These are phyloP conservation scores for Macropis europaea DNA, from an alignment of 2,888 invertebrate genomes.

Conservation along the genomic window DNA sequence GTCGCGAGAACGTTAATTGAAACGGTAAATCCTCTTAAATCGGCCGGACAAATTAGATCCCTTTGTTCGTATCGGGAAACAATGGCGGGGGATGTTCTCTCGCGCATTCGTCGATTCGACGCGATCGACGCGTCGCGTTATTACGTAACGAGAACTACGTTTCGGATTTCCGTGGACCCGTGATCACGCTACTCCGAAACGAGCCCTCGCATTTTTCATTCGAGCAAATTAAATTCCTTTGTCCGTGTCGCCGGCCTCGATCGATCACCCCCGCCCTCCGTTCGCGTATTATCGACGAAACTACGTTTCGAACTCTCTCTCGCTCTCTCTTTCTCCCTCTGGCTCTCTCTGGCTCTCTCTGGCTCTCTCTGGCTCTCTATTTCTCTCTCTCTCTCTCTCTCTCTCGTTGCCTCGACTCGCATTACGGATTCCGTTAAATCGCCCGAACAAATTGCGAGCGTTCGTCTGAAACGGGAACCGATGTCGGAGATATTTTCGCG, in stretches of 20 bases:
- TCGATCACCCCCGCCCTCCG: conserved; percentile 23
- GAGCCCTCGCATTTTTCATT: conserved; percentile 40
- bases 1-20: too few relatives aligned
- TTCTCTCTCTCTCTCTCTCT: not conserved
- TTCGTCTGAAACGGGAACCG: conserved; percentile 5
- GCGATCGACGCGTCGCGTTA: conserved; percentile 20
- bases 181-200: conserved; percentile 3
- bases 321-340: not conserved
- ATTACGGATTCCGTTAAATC: conserved; percentile 34
- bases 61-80: conserved; percentile 20
- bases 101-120: too few relatives aligned
- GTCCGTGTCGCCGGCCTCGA: conserved; percentile 38
- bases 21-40: conserved; percentile 19
- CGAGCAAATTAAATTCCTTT: conserved; percentile 48
- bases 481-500: not conserved
- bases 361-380: not conserved
- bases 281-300: conserved; percentile 40
- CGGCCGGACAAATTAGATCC: conserved; percentile 7
- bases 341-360: not conserved
- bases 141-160: conserved; percentile 43
- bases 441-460: conserved; percentile 19
- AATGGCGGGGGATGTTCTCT: too few relatives aligned
- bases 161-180: conserved; percentile 37
- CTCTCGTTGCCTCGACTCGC: not conserved
- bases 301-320: conserved; percentile 19